Percentiles rank a stretch among this genome's conserved stretches.
Conservation (phyloP, 2,797 vertebrate species). For the Poecilia wingei region DNA sequence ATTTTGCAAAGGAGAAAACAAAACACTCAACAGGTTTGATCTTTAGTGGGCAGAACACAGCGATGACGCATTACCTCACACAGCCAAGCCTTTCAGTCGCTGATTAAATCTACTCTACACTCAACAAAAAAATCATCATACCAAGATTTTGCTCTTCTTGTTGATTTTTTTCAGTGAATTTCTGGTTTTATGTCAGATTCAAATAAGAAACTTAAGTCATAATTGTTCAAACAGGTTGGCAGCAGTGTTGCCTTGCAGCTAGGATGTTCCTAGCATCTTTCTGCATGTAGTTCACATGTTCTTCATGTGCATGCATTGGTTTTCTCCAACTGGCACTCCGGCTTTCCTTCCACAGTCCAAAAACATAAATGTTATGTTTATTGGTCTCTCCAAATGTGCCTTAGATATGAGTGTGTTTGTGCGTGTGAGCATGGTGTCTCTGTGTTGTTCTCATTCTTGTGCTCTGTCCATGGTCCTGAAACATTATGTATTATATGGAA, state of each 20-base stretch:
- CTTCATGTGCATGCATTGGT: neutral
- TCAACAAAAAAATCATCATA: neutral
- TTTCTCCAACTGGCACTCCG: neutral
- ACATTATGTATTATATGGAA: neutral
- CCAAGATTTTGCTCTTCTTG: neutral
- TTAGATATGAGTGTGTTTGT: too few relatives aligned
- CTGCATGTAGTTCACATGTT: neutral
- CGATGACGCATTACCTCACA: neutral
- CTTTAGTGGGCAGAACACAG: neutral
- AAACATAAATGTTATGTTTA: neutral
- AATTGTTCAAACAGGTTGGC: neutral
- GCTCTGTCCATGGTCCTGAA: conserved; percentile 20
- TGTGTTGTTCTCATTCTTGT: neutral
- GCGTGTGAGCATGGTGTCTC: neutral
- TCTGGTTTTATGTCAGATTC: neutral
- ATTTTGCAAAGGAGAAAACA: neutral
- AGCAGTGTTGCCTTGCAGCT: neutral
- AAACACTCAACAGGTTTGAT: conserved; percentile 7
- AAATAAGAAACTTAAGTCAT: neutral
- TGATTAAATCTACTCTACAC: neutral
- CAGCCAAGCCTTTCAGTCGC: neutral
- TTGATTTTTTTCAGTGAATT: neutral
- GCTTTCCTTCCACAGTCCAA: neutral
- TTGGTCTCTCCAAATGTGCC: neutral
- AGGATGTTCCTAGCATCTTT: neutral